A percentile compares a stretch with the other conserved stretches of the same genome.
phyloP scores from a whole-genome alignment of 2,113 vertebrate species.

The Dipodomys ordii region DNA sequence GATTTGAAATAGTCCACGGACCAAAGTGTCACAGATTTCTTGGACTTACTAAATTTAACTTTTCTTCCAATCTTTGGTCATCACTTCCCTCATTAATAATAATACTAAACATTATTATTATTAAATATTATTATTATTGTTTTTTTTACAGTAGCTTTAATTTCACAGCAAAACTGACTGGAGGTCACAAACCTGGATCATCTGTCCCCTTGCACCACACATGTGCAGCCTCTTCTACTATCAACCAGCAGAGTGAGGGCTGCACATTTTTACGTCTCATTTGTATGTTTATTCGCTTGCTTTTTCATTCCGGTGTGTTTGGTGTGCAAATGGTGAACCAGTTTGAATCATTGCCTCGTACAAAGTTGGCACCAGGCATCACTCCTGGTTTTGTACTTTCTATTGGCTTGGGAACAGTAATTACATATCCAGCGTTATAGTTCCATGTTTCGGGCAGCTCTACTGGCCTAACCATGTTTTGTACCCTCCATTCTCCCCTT shows the following conservation, averaged over 20 bases:
- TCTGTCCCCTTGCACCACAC: neutral
- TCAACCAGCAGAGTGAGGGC: neutral
- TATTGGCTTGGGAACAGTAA: neutral
- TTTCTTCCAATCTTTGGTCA: neutral
- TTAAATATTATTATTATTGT: no score
- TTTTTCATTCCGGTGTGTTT: no score
- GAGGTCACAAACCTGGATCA: no score
- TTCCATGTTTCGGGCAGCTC: no score
- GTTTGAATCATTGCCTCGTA: neutral
- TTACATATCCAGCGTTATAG: rapidly evolving
- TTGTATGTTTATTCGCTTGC: no score
- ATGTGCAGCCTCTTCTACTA: no score
- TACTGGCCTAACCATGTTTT: neutral
- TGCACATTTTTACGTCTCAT: no score
- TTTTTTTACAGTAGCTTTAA: neutral
- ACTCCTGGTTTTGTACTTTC: neutral
- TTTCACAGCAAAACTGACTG: neutral
- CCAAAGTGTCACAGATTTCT: neutral
- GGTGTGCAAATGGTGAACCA: neutral
- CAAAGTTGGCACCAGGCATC: neutral
- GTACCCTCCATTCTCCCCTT: no score
- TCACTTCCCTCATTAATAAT: neutral
- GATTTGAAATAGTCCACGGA: neutral
- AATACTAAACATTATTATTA: no score
- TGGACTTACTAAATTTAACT: neutral